Evolutionary conservation across 2,797 vertebrate genomes (phyloP).

Genomic region (Danio jaintianensis): DNA sequence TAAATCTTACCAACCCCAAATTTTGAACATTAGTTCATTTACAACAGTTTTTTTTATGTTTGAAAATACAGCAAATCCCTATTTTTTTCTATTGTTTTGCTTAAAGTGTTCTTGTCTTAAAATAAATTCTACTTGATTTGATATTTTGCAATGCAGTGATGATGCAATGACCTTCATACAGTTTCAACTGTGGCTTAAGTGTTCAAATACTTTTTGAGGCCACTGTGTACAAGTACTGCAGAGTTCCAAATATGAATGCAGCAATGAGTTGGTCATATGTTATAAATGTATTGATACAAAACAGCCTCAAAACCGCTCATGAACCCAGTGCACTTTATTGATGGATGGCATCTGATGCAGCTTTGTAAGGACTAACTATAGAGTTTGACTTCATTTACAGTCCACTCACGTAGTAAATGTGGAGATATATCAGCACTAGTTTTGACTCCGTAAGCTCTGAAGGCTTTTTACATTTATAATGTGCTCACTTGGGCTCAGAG

Average conservation of each 20-base stretch:
- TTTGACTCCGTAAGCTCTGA: constrained; percentile 16
- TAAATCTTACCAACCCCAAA: neutral
- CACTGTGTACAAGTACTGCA: constrained; percentile 12
- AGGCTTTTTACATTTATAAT: constrained; percentile 31
- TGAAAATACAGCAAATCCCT: neutral
- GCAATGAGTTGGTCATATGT: constrained; percentile 10
- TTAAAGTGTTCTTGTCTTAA: constrained; percentile 5
- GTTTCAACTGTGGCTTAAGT: constrained; percentile 5
- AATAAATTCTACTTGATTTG: constrained; percentile 9
- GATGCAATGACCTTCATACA: neutral
- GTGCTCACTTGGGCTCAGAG: constrained; percentile 25
- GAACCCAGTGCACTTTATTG: neutral
- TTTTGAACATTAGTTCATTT: neutral
- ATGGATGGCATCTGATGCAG: constrained; percentile 9
- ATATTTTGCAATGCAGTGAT: constrained; percentile 5
- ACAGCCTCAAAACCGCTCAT: constrained; percentile 2
- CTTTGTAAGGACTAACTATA: constrained; percentile 25
- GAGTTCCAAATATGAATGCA: constrained; percentile 2
- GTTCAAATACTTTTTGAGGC: constrained; percentile 14
- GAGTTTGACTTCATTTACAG: constrained; percentile 8
- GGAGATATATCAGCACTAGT: constrained; percentile 19
- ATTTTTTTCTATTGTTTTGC: neutral
- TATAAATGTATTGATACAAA: constrained; percentile 1
- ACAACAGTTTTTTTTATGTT: neutral
- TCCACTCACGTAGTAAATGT: constrained; percentile 1